Evolutionary conservation across 1,140 invertebrate genomes (phyloP).

Genomic region (Maniola jurtina): DNA sequence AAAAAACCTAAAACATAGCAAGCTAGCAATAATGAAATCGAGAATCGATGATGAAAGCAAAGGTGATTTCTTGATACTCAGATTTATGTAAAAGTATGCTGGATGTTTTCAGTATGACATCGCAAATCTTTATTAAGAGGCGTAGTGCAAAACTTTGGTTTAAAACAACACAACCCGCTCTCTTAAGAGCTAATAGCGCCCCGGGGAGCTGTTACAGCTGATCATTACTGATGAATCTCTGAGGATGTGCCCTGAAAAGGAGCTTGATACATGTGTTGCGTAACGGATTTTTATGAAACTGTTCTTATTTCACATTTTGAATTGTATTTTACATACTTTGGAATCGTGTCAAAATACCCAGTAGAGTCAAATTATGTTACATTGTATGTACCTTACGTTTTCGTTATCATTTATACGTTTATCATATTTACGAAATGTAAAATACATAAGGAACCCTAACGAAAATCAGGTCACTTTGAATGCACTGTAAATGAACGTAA

Average conservation of each 20-base stretch:
- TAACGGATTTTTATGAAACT: slow-evolving; percentile 9
- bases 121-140: background rate
- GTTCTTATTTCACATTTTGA: background rate
- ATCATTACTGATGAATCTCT: slow-evolving; percentile 25
- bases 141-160: background rate
- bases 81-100: too few species aligned
- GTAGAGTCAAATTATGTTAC: background rate
- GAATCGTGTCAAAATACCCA: background rate
- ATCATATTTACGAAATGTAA: too few species aligned
- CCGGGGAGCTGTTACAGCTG: slow-evolving; percentile 3
- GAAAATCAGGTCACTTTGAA: slow-evolving; percentile 35
- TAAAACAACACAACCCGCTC: slow-evolving; percentile 15
- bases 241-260: slow-evolving; percentile 16
- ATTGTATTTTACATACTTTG: background rate
- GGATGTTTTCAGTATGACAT: background rate
- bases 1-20: too few species aligned
- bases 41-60: too few species aligned
- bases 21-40: too few species aligned
- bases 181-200: slow-evolving; percentile 20
- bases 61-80: too few species aligned
- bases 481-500: slow-evolving; percentile 39
- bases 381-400: too few species aligned
- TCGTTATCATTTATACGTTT: too few species aligned
- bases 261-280: slow-evolving; percentile 13
- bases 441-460: slow-evolving; percentile 10